Percentiles rank a stretch among this genome's conserved stretches.
phyloP scores from a whole-genome alignment of 2,113 vertebrate species.

The Tragulus kanchil region DNA sequence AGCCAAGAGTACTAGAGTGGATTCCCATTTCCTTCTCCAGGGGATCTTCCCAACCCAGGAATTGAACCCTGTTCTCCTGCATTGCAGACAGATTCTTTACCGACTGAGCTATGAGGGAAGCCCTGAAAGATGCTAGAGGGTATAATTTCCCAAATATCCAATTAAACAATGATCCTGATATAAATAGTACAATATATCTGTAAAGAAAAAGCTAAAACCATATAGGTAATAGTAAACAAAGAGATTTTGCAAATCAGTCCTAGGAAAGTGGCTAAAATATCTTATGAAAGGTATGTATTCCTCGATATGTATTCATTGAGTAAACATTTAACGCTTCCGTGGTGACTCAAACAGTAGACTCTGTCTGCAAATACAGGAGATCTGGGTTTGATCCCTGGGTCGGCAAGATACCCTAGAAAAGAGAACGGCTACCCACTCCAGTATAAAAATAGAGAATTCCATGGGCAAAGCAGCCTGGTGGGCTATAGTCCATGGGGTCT shows the following conservation, averaged over 20 bases:
- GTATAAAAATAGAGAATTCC: too few relatives aligned
- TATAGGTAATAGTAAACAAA: conserved; percentile 4
- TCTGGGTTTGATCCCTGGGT: not conserved
- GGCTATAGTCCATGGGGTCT: not conserved
- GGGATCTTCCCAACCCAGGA: too few relatives aligned
- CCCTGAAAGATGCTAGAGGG: not conserved
- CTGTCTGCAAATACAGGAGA: not conserved
- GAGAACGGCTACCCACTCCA: not conserved
- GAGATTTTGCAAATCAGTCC: conserved; percentile 35
- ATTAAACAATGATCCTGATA: not conserved
- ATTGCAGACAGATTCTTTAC: too few relatives aligned
- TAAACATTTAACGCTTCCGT: conserved; percentile 23
- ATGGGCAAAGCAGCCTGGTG: too few relatives aligned
- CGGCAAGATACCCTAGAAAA: not conserved
- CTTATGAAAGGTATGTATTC: not conserved
- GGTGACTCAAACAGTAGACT: not conserved
- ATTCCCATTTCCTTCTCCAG: too few relatives aligned
- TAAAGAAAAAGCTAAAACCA: conserved; percentile 58
- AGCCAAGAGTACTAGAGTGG: too few relatives aligned
- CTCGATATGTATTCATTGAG: conserved; percentile 53
- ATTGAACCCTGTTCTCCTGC: too few relatives aligned
- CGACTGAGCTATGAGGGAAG: too few relatives aligned
- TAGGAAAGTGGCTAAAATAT: not conserved
- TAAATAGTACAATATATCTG: not conserved
- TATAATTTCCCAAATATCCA: conserved; percentile 51